A percentile compares a stretch with the other conserved stretches of the same genome.
phyloP scores from a whole-genome alignment of 2,888 invertebrate species.

The Stenurella melanura region DNA sequence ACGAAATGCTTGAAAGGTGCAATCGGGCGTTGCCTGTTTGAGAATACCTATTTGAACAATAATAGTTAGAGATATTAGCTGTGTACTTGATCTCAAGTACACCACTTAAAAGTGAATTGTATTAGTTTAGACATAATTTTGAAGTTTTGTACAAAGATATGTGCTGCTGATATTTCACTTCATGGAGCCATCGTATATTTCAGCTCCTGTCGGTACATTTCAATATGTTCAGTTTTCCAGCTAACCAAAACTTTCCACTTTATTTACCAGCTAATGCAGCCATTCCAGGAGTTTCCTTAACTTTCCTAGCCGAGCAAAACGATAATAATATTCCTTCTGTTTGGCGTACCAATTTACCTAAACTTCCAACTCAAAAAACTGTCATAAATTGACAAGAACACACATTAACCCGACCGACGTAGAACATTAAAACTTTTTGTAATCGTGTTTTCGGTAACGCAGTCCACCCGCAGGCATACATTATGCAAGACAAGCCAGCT shows the following conservation, averaged over 20 bases:
- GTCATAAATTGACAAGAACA: slow-evolving; percentile 31
- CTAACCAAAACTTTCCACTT: slow-evolving; percentile 16
- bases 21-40: too few species aligned
- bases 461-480: slow-evolving; percentile 10
- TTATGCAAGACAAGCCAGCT: slow-evolving; percentile 20
- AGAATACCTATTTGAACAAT: too few species aligned
- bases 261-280: slow-evolving; percentile 5
- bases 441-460: slow-evolving; percentile 15
- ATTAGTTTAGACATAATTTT: too few species aligned
- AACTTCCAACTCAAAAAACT: slow-evolving; percentile 24
- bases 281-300: not conserved
- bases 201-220: slow-evolving; percentile 11
- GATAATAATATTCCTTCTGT: slow-evolving; percentile 17
- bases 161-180: too few species aligned
- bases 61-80: too few species aligned
- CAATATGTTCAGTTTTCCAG: slow-evolving; percentile 5
- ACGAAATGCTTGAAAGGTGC: too few species aligned
- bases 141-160: too few species aligned
- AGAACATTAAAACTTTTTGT: slow-evolving; percentile 35
- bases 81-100: too few species aligned
- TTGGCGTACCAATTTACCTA: slow-evolving; percentile 8
- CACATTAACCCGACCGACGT: slow-evolving; percentile 24
- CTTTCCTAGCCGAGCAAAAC: not conserved
- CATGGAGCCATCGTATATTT: not conserved
- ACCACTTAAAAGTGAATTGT: too few species aligned